Percentiles rank a stretch among this genome's conserved stretches.
Conservation (phyloP, 2,888 invertebrate species). For the Drosophila kambysellisi region DNA sequence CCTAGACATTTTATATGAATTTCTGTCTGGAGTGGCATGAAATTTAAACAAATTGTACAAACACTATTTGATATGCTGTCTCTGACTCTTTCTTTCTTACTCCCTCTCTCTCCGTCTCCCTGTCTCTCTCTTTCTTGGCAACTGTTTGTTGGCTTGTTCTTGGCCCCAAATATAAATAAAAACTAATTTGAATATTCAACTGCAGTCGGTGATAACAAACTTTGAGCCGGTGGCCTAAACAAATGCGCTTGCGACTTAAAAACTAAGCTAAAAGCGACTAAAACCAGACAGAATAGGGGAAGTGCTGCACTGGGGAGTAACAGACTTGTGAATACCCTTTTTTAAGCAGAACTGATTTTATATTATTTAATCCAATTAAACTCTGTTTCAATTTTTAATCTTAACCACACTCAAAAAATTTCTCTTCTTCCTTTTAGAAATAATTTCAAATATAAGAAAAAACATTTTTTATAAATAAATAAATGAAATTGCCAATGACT, state of each 20-base stretch:
- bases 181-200: constrained; percentile 73
- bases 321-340: constrained; percentile 19
- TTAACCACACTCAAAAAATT: too few species aligned
- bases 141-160: constrained; percentile 10
- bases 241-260: constrained; percentile 53
- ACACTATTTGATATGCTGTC: constrained; percentile 65
- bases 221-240: constrained; percentile 61
- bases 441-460: too few species aligned
- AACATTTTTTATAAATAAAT: too few species aligned
- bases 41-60: constrained; percentile 76
- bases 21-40: constrained; percentile 67
- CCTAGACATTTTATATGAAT: constrained; percentile 63
- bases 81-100: not conserved
- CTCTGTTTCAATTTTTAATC: too few species aligned
- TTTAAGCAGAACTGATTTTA: too few species aligned
- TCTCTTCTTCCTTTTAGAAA: too few species aligned
- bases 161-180: constrained; percentile 16
- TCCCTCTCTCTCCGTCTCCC: not conserved
- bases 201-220: constrained; percentile 72
- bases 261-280: constrained; percentile 34
- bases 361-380: too few species aligned
- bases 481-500: not conserved
- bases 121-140: constrained; percentile 2
- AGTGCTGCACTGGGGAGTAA: not conserved
- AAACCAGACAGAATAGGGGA: not conserved